Percentiles rank a stretch among this genome's conserved stretches.
phyloP scores from a whole-genome alignment of 2,113 vertebrate genomes.

The Tor tambroides region DNA sequence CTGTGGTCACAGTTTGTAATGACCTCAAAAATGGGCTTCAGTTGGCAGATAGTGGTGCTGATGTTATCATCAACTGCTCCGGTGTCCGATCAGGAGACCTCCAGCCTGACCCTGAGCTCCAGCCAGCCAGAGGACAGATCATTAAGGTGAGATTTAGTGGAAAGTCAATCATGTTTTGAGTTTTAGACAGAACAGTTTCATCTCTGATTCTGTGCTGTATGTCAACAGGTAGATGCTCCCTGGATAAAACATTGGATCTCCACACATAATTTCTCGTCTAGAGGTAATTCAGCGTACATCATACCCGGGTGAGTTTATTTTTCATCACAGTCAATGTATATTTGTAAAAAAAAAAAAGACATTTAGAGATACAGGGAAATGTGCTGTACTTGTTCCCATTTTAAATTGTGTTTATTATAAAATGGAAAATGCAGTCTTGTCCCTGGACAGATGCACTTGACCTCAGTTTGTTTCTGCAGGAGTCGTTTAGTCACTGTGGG shows the following conservation, averaged over 20 bases:
- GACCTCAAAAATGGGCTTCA: constrained; percentile 52
- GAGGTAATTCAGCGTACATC: constrained; percentile 84
- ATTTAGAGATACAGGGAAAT: too few relatives aligned
- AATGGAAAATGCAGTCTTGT: background rate
- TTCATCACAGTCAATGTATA: background rate
- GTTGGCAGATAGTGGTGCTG: constrained; percentile 80
- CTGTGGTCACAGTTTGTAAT: background rate
- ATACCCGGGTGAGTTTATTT: constrained; percentile 86
- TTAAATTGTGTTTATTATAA: too few relatives aligned
- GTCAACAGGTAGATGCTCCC: constrained; percentile 86
- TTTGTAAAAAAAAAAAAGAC: too few relatives aligned
- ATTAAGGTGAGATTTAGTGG: constrained; percentile 81
- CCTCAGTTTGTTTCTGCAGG: constrained; percentile 68
- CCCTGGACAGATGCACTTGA: background rate
- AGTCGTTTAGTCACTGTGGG: constrained; percentile 83
- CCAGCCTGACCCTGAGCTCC: constrained; percentile 85
- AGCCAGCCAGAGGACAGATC: constrained; percentile 89
- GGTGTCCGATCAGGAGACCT: constrained; percentile 85
- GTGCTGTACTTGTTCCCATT: too few relatives aligned
- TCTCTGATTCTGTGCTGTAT: constrained; percentile 14
- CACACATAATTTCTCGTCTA: constrained; percentile 74
- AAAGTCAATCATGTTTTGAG: background rate
- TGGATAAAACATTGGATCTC: constrained; percentile 96
- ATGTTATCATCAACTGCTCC: constrained; percentile 90
- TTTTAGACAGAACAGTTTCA: too few relatives aligned